Evolutionary conservation across 64 coral and sea anemone species (phyloP).

Genomic region (Anthopleura sola): DNA sequence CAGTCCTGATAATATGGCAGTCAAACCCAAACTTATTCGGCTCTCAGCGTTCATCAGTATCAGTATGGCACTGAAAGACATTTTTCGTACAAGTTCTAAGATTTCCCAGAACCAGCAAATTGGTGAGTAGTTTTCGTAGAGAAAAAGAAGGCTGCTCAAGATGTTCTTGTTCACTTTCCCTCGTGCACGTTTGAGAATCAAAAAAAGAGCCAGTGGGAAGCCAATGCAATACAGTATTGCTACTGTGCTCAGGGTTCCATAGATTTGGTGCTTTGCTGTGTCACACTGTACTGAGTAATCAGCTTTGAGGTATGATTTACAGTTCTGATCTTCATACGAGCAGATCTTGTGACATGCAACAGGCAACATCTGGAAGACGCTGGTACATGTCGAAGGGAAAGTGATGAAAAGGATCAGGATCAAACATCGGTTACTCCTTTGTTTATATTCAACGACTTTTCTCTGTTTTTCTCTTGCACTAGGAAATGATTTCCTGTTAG

Average conservation of each 20-base stretch:
- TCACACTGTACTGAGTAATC: neutral
- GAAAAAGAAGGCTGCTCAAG: too few relatives aligned
- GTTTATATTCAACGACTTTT: neutral
- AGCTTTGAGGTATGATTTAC: too few relatives aligned
- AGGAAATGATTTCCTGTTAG: neutral
- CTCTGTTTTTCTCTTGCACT: neutral
- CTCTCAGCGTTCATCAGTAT: too few relatives aligned
- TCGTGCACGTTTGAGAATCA: too few relatives aligned
- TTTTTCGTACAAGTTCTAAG: too few relatives aligned
- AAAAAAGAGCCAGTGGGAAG: neutral
- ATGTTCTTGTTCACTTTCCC: too few relatives aligned
- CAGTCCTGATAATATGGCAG: too few relatives aligned
- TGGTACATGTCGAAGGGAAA: neutral
- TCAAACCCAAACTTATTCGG: too few relatives aligned
- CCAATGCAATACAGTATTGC: neutral
- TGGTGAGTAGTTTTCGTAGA: too few relatives aligned
- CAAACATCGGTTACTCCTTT: neutral
- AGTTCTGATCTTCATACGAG: too few relatives aligned
- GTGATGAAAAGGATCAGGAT: neutral
- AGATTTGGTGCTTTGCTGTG: neutral
- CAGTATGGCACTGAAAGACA: too few relatives aligned
- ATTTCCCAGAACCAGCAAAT: too few relatives aligned
- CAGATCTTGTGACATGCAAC: neutral
- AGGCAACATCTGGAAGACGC: neutral
- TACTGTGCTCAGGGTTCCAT: neutral